Conservation (phyloP, 2,113 vertebrate genomes). For the Strix aluco region DNA sequence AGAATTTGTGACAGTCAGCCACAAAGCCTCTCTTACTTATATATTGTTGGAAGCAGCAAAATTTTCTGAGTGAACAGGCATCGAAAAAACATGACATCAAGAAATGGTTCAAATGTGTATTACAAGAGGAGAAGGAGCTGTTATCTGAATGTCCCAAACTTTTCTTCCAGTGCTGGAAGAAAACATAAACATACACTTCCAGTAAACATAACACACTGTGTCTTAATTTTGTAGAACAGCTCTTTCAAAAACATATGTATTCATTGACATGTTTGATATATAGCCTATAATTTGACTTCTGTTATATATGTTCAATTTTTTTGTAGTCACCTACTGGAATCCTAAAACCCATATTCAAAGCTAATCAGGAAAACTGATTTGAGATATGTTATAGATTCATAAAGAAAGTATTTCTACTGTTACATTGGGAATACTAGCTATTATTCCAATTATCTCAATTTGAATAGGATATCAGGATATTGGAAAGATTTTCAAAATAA, state of each 20-base stretch:
- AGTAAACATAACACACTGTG: not conserved
- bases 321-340: not conserved
- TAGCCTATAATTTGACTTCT: not conserved
- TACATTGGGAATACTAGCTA: not conserved
- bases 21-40: not conserved
- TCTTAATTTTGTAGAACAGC: not conserved
- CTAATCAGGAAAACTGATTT: not conserved
- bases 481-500: not conserved
- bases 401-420: not conserved
- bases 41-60: not conserved
- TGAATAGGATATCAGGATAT: not conserved
- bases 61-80: not conserved
- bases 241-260: not conserved
- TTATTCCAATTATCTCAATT: not conserved
- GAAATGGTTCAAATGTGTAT: not conserved
- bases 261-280: not conserved
- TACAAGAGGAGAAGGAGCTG: not conserved
- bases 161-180: not conserved
- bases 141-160: not conserved
- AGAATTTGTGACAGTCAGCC: conserved; percentile 24
- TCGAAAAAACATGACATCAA: not conserved
- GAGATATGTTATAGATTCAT: not conserved
- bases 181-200: not conserved
- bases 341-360: not conserved
- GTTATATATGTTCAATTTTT: not conserved